Conservation (phyloP, 2,113 vertebrate species). For the Leptosomus discolor region DNA sequence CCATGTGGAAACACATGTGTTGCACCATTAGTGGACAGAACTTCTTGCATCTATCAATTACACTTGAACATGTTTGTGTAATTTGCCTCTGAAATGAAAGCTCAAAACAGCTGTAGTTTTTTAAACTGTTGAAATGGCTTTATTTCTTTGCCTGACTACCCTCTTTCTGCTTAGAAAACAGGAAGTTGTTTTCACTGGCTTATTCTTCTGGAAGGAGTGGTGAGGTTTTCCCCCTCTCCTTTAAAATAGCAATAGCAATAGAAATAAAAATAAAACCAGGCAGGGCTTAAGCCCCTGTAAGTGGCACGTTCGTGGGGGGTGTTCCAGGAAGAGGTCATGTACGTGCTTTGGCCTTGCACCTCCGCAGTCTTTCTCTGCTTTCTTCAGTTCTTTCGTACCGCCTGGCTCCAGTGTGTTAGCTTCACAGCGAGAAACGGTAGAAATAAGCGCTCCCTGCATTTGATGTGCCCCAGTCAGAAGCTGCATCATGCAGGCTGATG, state of each 20-base stretch:
- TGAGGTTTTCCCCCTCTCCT: not conserved
- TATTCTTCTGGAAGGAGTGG: not conserved
- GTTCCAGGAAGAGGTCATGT: not conserved
- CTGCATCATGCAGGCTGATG: not conserved
- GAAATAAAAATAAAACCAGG: not conserved
- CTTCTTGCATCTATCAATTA: not conserved
- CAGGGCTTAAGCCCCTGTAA: not conserved
- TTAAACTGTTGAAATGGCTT: not conserved
- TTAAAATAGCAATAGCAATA: not conserved
- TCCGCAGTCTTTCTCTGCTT: not conserved
- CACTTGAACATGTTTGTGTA: not conserved
- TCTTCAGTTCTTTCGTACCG: not conserved
- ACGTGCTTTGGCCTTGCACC: not conserved
- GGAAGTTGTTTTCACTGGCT: constrained; percentile 11
- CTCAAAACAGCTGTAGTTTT: not conserved
- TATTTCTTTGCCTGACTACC: not conserved
- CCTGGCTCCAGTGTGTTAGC: not conserved
- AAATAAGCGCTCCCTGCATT: accelerated
- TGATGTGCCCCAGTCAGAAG: not conserved
- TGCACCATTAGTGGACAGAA: not conserved
- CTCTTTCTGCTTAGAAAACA: constrained; percentile 12
- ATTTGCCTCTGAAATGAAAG: not conserved
- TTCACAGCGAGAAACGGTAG: not conserved
- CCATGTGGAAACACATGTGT: not conserved
- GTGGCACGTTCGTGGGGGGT: not conserved